Conservation (phyloP, 2,888 invertebrate genomes). For the Philopedon plagiatum region DNA sequence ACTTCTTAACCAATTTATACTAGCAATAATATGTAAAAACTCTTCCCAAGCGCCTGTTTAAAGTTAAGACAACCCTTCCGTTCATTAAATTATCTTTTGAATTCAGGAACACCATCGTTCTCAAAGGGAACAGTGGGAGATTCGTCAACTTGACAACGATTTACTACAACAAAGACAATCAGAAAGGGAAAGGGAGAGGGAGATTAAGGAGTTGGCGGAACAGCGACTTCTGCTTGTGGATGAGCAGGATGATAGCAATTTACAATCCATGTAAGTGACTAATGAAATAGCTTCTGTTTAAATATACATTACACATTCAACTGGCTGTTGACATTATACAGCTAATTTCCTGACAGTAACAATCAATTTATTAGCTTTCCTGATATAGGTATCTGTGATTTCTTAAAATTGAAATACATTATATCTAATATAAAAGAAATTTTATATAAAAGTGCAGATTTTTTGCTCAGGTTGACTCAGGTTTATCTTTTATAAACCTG, state of each 20-base stretch:
- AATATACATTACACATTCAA: not conserved
- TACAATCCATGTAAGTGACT: constrained; percentile 63
- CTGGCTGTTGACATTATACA: not conserved
- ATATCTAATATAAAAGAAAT: too few relatives aligned
- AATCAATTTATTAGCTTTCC: too few relatives aligned
- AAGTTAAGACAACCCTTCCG: not conserved
- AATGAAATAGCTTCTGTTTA: not conserved
- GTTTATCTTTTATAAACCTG: too few relatives aligned
- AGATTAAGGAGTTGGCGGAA: constrained; percentile 71
- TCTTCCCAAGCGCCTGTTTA: not conserved
- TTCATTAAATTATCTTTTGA: constrained; percentile 16
- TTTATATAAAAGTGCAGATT: too few relatives aligned
- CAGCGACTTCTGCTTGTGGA: constrained; percentile 62
- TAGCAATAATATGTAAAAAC: not conserved
- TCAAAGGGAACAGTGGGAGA: constrained; percentile 74
- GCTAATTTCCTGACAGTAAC: too few relatives aligned
- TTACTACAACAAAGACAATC: constrained; percentile 75
- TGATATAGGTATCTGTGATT: too few relatives aligned
- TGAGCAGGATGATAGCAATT: constrained; percentile 63
- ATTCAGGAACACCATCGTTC: constrained; percentile 71
- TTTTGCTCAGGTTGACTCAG: too few relatives aligned
- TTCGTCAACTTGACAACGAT: constrained; percentile 74
- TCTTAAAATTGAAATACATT: too few relatives aligned
- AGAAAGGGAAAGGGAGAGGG: constrained; percentile 73
- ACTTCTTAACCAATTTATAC: not conserved